Evolutionary conservation across 2,113 vertebrate species (phyloP), one percentile per base, ranked within the genome.

Genomic region (Phylloscopus whistleri): DNA sequence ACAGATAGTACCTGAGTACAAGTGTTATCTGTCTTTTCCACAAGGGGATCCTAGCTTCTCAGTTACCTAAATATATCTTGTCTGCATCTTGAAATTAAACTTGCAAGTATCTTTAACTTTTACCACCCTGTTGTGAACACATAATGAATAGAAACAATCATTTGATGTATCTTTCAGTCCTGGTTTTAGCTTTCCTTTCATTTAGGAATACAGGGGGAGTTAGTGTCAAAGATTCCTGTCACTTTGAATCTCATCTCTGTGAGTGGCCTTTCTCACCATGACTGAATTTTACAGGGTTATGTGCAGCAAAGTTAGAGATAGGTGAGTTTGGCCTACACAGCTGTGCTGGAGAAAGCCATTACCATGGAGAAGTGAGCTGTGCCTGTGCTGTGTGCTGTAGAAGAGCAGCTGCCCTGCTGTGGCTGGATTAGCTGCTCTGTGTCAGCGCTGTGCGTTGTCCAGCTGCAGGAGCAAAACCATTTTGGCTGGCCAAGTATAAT

Each of bases 381-480:
- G 83, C 5, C 75, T 68, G 16, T n/a, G 22, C 10, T 39, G n/a
- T 69, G 35, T 68, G 26, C 58, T 80, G 27, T 9, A 31, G 70
- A 35, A 83, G 62, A 93, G 19, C 58, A 85, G 67, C 33, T 67
- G 66, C 49, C 30, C 41, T 0, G 3, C 82, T 76, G 35, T 1
- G 10, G 18, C 60, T 9, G 30, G 16, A 19, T 68, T 59, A 76
- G 90, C 73, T 44, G 81, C 2, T 1, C 23, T 55, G 53, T 63
- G 51, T 43, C 68, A 7, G 4, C 24, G 56, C 74, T 85, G 31
- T 11, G 37, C n/a, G 10, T 33, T 0, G 0, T 21, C 12, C 51
- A 44, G 39, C 48, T 89, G 60, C 28, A 7, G 8, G 11, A 77
- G n/a, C 2, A 2, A 58, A 81, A 26, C 26, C 0, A 0, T 18